Conservation (phyloP, 2,888 invertebrate genomes). For the Chalcosyrphus nemorum region DNA sequence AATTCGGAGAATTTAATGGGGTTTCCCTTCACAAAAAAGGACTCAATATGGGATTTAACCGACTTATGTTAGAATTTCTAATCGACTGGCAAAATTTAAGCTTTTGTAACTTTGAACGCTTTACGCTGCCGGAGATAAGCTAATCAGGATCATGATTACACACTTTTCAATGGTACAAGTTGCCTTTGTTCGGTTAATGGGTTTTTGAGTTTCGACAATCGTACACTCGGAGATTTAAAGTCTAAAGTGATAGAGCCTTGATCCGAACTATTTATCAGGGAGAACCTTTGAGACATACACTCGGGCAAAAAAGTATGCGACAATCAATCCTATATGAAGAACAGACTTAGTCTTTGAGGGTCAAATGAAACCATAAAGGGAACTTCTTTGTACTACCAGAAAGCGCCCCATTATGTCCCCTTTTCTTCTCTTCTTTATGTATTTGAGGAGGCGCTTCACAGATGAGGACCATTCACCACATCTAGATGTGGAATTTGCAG, state of each 20-base stretch:
- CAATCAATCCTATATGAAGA: too few species aligned
- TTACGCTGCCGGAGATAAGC: neutral
- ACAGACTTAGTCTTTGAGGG: too few species aligned
- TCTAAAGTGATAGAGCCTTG: neutral
- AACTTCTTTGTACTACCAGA: too few species aligned
- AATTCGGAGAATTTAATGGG: slow-evolving; percentile 16
- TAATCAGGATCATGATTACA: slow-evolving; percentile 19
- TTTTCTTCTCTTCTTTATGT: too few species aligned
- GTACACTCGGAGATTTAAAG: neutral
- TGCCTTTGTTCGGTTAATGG: slow-evolving; percentile 8
- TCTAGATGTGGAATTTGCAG: too few species aligned
- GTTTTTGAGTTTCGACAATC: neutral
- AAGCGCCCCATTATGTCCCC: too few species aligned
- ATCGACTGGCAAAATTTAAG: slow-evolving; percentile 20
- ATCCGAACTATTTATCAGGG: too few species aligned
- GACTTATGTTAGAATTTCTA: slow-evolving; percentile 9
- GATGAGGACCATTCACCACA: too few species aligned
- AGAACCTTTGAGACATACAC: too few species aligned
- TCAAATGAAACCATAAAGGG: too few species aligned
- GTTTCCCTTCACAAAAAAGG: slow-evolving; percentile 3
- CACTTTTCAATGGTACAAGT: neutral
- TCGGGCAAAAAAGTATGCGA: too few species aligned
- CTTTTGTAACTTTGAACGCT: slow-evolving; percentile 10
- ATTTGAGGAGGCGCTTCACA: too few species aligned
- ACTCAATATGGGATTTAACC: neutral